Conservation (phyloP, 2,113 vertebrate genomes). For the Rhea americana region DNA sequence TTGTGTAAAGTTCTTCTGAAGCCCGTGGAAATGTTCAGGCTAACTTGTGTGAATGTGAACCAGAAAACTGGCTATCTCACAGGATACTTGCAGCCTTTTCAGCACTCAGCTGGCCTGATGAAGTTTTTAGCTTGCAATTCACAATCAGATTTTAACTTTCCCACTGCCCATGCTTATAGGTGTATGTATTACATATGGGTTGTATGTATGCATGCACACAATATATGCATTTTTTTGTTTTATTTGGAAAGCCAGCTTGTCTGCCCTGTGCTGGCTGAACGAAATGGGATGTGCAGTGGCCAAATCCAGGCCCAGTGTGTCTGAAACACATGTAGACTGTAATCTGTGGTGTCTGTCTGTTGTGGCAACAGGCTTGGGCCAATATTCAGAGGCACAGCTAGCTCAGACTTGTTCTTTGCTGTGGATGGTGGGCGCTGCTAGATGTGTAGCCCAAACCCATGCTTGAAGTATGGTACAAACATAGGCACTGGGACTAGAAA, state of each 20-base stretch:
- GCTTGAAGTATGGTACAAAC: background rate
- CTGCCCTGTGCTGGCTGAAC: fast-evolving
- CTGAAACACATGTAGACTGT: background rate
- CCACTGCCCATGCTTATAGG: background rate
- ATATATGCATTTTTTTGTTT: background rate
- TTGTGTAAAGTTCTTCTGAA: background rate
- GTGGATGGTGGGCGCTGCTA: background rate
- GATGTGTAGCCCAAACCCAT: background rate
- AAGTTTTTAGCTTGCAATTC: fast-evolving
- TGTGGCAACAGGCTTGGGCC: background rate
- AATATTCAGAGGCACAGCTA: fast-evolving
- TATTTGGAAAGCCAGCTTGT: background rate
- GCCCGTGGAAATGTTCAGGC: background rate
- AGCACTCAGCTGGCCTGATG: background rate
- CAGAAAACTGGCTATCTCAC: background rate
- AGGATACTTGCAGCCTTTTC: background rate
- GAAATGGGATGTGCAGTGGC: background rate
- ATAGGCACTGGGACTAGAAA: background rate
- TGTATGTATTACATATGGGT: no score
- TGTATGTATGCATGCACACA: background rate
- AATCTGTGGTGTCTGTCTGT: no score
- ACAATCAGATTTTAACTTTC: background rate
- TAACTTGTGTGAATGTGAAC: fast-evolving
- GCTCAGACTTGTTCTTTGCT: background rate
- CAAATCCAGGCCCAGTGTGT: background rate